Conservation (phyloP, 2,888 invertebrate genomes). For the Reticulitermes lucifugus region DNA sequence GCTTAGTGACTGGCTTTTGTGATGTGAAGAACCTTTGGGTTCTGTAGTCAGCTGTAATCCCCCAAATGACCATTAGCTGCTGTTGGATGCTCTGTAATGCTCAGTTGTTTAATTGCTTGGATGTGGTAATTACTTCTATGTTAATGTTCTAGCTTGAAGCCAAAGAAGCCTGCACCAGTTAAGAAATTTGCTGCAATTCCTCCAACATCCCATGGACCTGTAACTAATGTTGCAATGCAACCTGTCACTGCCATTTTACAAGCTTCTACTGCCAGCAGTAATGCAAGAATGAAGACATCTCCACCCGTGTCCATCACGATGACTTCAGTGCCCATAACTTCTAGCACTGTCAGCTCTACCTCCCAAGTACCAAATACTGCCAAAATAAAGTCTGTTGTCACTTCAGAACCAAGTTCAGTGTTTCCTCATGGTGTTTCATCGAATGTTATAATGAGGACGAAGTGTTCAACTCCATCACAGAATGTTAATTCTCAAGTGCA, state of each 20-base stretch:
- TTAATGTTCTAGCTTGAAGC: constrained; percentile 1
- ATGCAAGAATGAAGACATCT: constrained; percentile 6
- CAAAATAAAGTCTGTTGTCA: not conserved
- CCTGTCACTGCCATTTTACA: constrained; percentile 24
- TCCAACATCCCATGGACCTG: not conserved
- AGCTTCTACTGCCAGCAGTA: constrained; percentile 13
- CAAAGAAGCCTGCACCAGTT: constrained; percentile 13
- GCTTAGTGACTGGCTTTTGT: no score
- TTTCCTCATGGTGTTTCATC: constrained; percentile 14
- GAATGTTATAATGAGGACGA: constrained; percentile 32
- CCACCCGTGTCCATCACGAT: constrained; percentile 34
- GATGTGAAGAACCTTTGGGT: no score
- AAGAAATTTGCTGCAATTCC: not conserved
- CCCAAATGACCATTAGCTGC: no score
- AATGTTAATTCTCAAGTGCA: constrained; percentile 3
- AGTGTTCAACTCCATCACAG: constrained; percentile 19
- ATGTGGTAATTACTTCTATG: no score
- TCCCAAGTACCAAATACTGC: constrained; percentile 27
- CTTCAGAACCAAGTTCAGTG: constrained; percentile 21
- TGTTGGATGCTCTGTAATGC: no score
- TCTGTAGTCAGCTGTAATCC: no score
- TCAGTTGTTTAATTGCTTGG: no score
- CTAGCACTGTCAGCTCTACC: not conserved
- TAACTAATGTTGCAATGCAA: not conserved
- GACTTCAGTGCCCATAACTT: constrained; percentile 17